phyloP scores from a whole-genome alignment of 2,797 vertebrate species.

The Sandelia bainsii region DNA sequence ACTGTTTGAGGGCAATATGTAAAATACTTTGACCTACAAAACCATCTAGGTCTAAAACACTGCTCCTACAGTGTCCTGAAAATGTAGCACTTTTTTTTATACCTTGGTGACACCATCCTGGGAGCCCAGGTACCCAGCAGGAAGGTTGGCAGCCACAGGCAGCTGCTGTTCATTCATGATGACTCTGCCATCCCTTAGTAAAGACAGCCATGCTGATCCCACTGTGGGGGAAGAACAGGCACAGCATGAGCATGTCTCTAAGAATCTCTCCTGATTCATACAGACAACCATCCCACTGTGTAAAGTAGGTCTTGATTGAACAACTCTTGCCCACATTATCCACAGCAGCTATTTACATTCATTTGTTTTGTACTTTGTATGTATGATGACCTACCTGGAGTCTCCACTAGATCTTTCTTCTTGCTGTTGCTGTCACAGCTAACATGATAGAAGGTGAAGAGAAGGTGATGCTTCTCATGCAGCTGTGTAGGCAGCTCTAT shows the following conservation, averaged over 20 bases:
- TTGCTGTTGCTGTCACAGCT: conserved; percentile 97
- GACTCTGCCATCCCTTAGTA: conserved; percentile 94
- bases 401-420: conserved; percentile 94
- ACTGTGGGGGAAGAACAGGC: conserved; percentile 78
- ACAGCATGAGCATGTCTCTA: not conserved
- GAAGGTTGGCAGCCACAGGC: conserved; percentile 90
- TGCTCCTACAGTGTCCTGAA: not conserved
- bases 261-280: not conserved
- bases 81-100: conserved; percentile 45
- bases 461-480: conserved; percentile 94
- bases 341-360: not conserved
- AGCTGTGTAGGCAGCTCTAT: conserved; percentile 96
- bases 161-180: conserved; percentile 91
- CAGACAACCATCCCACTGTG: not conserved
- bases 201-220: conserved; percentile 94
- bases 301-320: not conserved
- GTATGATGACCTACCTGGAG: conserved; percentile 86
- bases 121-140: conserved; percentile 90
- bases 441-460: conserved; percentile 96
- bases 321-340: too few relatives aligned
- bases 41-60: not conserved
- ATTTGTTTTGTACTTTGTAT: not conserved
- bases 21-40: too few relatives aligned
- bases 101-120: conserved; percentile 92
- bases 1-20: too few relatives aligned